Percentiles rank a stretch among this genome's conserved stretches.
Conservation (phyloP, 1,140 invertebrate genomes). For the Carcinoscorpius rotundicauda region DNA sequence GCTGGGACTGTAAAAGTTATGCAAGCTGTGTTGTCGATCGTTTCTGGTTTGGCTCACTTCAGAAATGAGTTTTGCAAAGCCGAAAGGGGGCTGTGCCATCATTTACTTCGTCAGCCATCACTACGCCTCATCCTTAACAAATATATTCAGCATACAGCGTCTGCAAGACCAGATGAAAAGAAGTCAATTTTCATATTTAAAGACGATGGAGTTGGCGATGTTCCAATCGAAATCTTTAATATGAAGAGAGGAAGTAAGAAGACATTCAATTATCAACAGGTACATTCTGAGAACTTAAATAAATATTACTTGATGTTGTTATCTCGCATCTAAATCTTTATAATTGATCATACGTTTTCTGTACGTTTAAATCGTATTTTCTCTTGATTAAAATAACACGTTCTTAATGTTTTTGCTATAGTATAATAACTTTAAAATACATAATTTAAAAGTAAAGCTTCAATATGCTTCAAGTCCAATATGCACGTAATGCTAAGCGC, state of each 20-base stretch:
- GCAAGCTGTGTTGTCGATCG: slow-evolving; percentile 30
- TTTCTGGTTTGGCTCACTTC: slow-evolving; percentile 26
- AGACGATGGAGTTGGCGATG: slow-evolving; percentile 31
- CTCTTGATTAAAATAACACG: too few species aligned
- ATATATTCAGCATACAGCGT: slow-evolving; percentile 27
- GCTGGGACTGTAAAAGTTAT: slow-evolving; percentile 35
- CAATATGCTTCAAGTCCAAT: too few species aligned
- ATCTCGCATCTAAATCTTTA: too few species aligned
- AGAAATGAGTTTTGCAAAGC: slow-evolving; percentile 26
- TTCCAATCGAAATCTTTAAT: slow-evolving; percentile 33
- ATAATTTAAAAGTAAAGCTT: too few species aligned
- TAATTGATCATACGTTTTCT: too few species aligned
- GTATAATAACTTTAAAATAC: too few species aligned
- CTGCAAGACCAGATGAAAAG: slow-evolving; percentile 26
- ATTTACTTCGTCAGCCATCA: slow-evolving; percentile 27
- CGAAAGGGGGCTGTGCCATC: slow-evolving; percentile 27
- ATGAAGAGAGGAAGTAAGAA: slow-evolving; percentile 27
- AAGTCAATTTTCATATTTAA: slow-evolving; percentile 30
- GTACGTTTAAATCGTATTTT: too few species aligned
- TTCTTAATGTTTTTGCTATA: too few species aligned
- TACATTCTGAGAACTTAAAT: not conserved
- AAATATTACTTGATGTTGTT: too few species aligned
- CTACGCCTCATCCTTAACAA: slow-evolving; percentile 29
- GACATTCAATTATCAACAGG: slow-evolving; percentile 16
- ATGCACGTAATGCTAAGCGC: too few species aligned